Evolutionary conservation across 1,140 invertebrate genomes (phyloP).

Genomic region (Drosophila azteca): DNA sequence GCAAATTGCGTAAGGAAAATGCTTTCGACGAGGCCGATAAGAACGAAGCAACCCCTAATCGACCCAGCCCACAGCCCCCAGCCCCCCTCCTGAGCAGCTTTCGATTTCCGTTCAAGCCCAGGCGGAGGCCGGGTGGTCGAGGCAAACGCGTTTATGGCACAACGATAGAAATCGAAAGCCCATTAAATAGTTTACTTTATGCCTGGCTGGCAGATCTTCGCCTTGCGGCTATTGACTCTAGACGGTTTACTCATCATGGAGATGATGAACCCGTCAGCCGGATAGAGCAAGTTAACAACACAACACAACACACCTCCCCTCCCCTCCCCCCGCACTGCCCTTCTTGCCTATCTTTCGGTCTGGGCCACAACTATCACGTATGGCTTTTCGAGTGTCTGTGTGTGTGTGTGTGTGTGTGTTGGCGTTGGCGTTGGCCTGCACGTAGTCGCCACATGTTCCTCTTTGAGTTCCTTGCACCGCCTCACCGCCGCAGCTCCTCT

Average conservation of each 20-base stretch:
- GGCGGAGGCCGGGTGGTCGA: slow-evolving; percentile 17
- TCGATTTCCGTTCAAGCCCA: slow-evolving; percentile 68
- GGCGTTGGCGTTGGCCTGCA: slow-evolving; percentile 46
- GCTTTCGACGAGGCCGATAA: slow-evolving; percentile 50
- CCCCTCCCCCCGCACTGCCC: background rate
- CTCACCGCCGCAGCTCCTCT: slow-evolving; percentile 28
- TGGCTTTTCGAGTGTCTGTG: background rate
- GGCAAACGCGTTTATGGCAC: slow-evolving; percentile 60
- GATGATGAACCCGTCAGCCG: slow-evolving; percentile 70
- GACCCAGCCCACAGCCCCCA: slow-evolving; percentile 1
- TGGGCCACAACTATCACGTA: slow-evolving; percentile 39
- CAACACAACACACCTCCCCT: slow-evolving; percentile 26
- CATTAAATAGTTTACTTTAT: slow-evolving; percentile 82
- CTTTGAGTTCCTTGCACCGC: slow-evolving; percentile 36
- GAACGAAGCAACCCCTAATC: slow-evolving; percentile 32
- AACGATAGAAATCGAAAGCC: slow-evolving; percentile 69
- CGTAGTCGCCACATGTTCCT: slow-evolving; percentile 67
- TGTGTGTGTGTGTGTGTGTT: background rate
- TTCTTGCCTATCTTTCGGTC: slow-evolving; percentile 17
- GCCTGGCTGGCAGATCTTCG: slow-evolving; percentile 73
- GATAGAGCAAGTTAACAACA: slow-evolving; percentile 56
- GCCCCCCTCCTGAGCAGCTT: slow-evolving; percentile 57
- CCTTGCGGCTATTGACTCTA: slow-evolving; percentile 75
- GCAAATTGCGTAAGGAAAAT: slow-evolving; percentile 70
- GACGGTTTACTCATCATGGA: slow-evolving; percentile 51